A percentile compares a stretch with the other conserved stretches of the same genome.
Conservation (phyloP, 2,888 invertebrate genomes). For the Magallana nippona region DNA sequence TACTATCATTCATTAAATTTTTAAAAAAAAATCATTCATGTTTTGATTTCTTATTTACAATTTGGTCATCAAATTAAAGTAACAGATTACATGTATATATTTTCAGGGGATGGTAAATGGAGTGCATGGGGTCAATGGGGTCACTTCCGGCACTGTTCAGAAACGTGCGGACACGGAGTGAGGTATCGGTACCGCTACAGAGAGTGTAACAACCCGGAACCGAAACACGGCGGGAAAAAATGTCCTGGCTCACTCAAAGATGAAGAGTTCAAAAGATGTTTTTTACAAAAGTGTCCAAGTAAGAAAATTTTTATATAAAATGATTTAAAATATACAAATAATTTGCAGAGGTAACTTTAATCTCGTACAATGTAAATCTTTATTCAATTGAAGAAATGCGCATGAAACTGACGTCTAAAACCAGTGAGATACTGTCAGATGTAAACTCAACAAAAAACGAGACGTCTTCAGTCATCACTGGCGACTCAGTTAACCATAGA, state of each 20-base stretch:
- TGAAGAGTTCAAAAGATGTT: constrained; percentile 4
- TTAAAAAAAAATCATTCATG: no score
- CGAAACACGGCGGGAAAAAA: neutral
- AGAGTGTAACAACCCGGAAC: constrained; percentile 10
- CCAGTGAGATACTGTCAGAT: neutral
- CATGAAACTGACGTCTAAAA: neutral
- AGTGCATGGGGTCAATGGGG: constrained; percentile 14
- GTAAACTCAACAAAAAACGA: no score
- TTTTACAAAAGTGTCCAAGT: neutral
- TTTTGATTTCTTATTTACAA: no score
- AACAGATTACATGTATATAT: neutral
- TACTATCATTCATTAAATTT: no score
- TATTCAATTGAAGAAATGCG: no score
- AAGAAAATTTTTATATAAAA: neutral
- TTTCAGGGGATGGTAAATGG: neutral
- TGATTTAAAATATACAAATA: no score
- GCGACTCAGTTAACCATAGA: no score
- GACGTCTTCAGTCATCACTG: no score
- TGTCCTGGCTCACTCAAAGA: neutral
- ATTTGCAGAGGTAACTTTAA: no score
- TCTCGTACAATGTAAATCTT: no score
- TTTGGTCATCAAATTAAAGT: no score
- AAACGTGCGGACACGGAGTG: neutral
- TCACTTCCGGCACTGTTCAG: constrained; percentile 18
- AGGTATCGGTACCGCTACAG: constrained; percentile 1